A percentile compares a stretch with the other conserved stretches of the same genome.
Evolutionary conservation across 2,888 invertebrate species (phyloP).

Genomic region (Diarsia brunnea): DNA sequence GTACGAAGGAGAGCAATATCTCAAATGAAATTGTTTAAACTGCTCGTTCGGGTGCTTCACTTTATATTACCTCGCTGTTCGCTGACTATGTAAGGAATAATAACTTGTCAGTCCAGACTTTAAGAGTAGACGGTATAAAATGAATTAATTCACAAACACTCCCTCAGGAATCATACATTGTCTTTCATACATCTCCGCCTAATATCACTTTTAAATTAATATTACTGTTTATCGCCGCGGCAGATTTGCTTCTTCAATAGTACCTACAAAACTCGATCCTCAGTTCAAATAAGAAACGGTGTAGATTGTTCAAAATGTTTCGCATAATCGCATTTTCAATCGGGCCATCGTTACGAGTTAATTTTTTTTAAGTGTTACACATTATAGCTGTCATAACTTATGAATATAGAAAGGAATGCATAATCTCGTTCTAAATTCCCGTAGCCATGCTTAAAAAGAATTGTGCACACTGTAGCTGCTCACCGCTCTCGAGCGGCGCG

Average conservation of each 20-base stretch:
- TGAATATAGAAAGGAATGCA: neutral
- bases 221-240: neutral
- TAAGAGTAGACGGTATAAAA: neutral
- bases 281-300: neutral
- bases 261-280: neutral
- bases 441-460: neutral
- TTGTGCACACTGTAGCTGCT: slow-evolving; percentile 4
- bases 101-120: neutral
- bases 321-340: neutral
- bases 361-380: neutral
- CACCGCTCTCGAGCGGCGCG: slow-evolving; percentile 12
- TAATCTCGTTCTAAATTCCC: slow-evolving; percentile 1
- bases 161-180: neutral
- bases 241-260: neutral
- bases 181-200: neutral
- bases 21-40: slow-evolving; percentile 45
- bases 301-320: neutral
- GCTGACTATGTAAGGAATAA: slow-evolving; percentile 19
- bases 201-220: neutral
- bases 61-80: slow-evolving; percentile 28
- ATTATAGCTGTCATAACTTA: neutral
- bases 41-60: slow-evolving; percentile 21
- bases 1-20: slow-evolving; percentile 27
- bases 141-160: neutral
- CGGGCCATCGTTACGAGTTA: neutral